phyloP scores from a whole-genome alignment of 2,797 vertebrate species.

The Masticophis lateralis region DNA sequence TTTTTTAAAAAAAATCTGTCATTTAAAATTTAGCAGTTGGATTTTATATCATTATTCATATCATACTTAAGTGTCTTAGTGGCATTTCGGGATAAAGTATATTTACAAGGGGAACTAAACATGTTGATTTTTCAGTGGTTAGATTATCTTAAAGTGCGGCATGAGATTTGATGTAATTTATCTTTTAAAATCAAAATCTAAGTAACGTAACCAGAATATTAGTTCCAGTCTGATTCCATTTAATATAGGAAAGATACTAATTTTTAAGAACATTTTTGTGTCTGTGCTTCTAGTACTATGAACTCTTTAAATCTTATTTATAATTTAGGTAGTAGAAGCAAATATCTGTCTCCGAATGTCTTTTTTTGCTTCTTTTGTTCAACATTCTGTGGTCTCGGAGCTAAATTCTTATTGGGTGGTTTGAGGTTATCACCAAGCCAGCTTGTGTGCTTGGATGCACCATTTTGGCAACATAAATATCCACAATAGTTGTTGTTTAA shows the following conservation, averaged over 20 bases:
- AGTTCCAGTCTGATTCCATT: not conserved
- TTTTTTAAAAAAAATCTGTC: not conserved
- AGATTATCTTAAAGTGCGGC: not conserved
- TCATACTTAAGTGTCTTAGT: not conserved
- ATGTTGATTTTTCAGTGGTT: not conserved
- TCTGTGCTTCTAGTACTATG: not conserved
- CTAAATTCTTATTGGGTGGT: not conserved
- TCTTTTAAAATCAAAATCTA: not conserved
- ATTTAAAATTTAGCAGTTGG: not conserved
- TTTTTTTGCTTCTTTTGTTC: not conserved
- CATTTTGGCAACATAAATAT: not conserved
- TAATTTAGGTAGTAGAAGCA: not conserved
- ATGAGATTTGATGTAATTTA: not conserved
- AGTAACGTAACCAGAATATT: not conserved
- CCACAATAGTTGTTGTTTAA: not conserved
- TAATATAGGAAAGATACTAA: no score
- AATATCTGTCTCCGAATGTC: not conserved
- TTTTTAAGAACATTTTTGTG: not conserved
- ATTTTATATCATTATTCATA: not conserved
- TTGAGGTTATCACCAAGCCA: not conserved
- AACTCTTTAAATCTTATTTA: not conserved
- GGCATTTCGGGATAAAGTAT: not conserved
- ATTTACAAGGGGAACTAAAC: not conserved
- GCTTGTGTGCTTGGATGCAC: not conserved
- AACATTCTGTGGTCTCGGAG: not conserved